These are phyloP conservation scores for Otolemur garnettii DNA, from an alignment of 2,113 vertebrate genomes.

Conservation along the genomic window DNA sequence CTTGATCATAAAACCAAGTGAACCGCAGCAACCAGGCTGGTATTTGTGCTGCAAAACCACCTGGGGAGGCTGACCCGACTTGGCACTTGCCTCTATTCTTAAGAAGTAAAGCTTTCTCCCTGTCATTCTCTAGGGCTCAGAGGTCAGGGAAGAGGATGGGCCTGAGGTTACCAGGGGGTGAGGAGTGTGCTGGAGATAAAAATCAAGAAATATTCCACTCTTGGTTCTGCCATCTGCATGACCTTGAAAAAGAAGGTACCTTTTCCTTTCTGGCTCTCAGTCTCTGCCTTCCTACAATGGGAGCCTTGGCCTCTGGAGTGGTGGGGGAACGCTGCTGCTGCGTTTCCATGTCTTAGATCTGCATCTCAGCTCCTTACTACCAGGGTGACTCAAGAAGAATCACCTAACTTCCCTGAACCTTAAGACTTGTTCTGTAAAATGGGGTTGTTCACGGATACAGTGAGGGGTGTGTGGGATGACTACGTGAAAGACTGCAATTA, in stretches of 20 bases:
- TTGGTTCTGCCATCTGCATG: not conserved
- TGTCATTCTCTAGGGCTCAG: not conserved
- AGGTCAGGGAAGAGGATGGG: conserved; percentile 28
- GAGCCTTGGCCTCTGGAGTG: not conserved
- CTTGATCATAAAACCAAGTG: conserved; percentile 76
- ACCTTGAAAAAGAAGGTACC: not conserved
- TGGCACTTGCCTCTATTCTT: conserved; percentile 53
- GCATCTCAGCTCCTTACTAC: not conserved
- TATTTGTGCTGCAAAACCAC: conserved; percentile 67
- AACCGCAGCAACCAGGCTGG: conserved; percentile 63
- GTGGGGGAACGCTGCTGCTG: not conserved
- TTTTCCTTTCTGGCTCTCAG: not conserved
- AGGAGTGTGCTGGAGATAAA: conserved; percentile 58
- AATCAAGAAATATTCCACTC: conserved; percentile 34
- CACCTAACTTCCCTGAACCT: not conserved
- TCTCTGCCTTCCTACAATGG: not conserved
- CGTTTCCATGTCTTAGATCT: not conserved
- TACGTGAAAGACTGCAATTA: not conserved
- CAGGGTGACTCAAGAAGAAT: not conserved
- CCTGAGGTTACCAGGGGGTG: not conserved
- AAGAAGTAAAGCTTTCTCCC: conserved; percentile 38
- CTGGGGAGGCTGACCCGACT: conserved; percentile 39
- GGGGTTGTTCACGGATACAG: not conserved
- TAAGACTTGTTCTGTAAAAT: not conserved
- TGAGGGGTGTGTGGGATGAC: not conserved